These are phyloP conservation scores for Mechanitis mazaeus DNA, from an alignment of 2,888 invertebrate genomes.

Conservation along the genomic window DNA sequence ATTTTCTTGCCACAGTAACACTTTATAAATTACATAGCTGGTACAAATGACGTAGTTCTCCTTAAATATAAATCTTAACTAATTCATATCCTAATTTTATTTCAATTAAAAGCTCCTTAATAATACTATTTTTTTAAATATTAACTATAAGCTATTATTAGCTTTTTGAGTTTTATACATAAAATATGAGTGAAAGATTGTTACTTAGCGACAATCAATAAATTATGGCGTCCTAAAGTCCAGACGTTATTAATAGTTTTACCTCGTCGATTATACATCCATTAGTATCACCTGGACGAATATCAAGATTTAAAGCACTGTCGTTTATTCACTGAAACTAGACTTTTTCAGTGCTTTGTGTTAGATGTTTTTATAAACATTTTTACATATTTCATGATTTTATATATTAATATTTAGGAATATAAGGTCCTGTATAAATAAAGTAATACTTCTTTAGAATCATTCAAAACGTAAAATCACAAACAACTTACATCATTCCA, in stretches of 20 bases:
- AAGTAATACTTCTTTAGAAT: too few species aligned
- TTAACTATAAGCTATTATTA: too few species aligned
- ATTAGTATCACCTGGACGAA: conserved; percentile 32
- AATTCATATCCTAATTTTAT: too few species aligned
- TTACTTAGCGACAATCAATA: conserved; percentile 29
- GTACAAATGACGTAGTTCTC: too few species aligned
- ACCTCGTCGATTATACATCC: conserved; percentile 30
- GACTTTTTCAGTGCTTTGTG: conserved; percentile 8
- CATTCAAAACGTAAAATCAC: too few species aligned
- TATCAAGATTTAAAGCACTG: conserved; percentile 18
- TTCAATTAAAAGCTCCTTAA: too few species aligned
- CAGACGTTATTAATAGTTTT: conserved; percentile 26
- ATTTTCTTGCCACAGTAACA: too few species aligned
- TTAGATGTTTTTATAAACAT: conserved; percentile 10
- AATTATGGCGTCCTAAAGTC: conserved; percentile 33
- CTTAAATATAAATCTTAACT: too few species aligned
- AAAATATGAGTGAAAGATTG: conserved; percentile 23
- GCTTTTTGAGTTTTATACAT: too few species aligned
- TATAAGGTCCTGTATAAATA: neutral
- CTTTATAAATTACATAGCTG: too few species aligned
- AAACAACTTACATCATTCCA: too few species aligned
- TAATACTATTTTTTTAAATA: too few species aligned
- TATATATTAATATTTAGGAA: neutral
- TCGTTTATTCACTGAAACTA: conserved; percentile 22
- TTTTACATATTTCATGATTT: conserved; percentile 8